Evolutionary conservation across 2,797 vertebrate species (phyloP), one percentile per base, ranked within the genome.

Genomic region (Apogon talboti): DNA sequence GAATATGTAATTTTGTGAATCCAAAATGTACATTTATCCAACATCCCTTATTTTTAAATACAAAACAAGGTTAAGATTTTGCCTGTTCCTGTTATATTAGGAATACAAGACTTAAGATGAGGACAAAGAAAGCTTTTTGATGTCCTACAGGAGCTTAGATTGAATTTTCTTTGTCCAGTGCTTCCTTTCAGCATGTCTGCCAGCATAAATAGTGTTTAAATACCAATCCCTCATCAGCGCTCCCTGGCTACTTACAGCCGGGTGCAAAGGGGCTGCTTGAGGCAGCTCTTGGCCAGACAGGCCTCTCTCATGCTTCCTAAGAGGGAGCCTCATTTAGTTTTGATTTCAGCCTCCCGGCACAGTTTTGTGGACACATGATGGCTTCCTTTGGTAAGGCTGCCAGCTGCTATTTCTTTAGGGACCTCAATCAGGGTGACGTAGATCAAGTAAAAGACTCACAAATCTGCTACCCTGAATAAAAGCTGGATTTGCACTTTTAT

Each of bases 401-500:
- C 87, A 89, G 85, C 83, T 86, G 86, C 83, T 83, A 42, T 84
- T 88, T 83, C 86, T 88, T 85, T 81, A 58, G 75, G 81, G 75
- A 86, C 81, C 81, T 87, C 77, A 84, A 82, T 82, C 78, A 69
- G 76, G 78, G 74, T 76, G 88, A 82, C 71, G 76, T 64, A 84
- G 83, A 89, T 90, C 79, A 89, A 89, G 76, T 76, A 74, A 70
- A 79, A 74, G 78, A 77, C 85, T 82, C 78, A 63, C 84, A 89
- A 87, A 88, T 91, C 87, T 85, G 78, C 86, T 79, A 63, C 81
- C 28, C 45, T 35, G 59, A 82, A 90, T 82, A 85, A 87, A 88
- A 83, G 85, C 83, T 88, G 86, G 87, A 88, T 91, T 90, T 87
- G 66, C 79, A 89, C 87, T 89, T 86, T 87, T 91, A 80, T 87